Percentiles rank a stretch among this genome's conserved stretches.
Conservation (phyloP, 2,113 vertebrate genomes). For the Mohoua ochrocephala region DNA sequence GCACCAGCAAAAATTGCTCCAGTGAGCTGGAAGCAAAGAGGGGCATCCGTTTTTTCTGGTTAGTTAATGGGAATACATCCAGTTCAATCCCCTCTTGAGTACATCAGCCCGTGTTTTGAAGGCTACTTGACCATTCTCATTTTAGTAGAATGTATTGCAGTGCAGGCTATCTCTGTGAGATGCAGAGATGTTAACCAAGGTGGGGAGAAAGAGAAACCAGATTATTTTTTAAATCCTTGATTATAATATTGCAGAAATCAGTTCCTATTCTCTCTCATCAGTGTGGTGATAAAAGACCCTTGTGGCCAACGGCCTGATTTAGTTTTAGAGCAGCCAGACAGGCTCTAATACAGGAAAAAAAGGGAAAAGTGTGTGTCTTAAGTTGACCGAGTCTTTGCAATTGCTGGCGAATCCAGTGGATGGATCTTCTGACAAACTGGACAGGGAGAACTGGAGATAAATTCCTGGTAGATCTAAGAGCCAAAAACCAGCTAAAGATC, state of each 20-base stretch:
- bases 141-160: background rate
- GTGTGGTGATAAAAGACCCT: background rate
- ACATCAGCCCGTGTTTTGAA: background rate
- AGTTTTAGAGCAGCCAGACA: background rate
- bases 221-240: background rate
- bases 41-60: background rate
- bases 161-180: background rate
- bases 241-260: background rate
- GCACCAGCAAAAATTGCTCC: background rate
- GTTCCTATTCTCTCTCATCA: background rate
- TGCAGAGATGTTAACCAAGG: background rate
- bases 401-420: background rate
- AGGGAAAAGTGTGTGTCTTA: fast-evolving
- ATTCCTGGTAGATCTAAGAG: background rate
- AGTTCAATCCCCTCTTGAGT: background rate
- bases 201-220: background rate
- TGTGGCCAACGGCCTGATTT: background rate
- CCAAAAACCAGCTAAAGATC: background rate
- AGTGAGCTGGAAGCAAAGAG: background rate
- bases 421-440: background rate
- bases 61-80: background rate
- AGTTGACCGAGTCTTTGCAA: background rate
- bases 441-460: background rate
- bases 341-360: background rate
- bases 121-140: background rate